phyloP scores from a whole-genome alignment of 2,888 invertebrate species.

The Strigamia maritima region DNA sequence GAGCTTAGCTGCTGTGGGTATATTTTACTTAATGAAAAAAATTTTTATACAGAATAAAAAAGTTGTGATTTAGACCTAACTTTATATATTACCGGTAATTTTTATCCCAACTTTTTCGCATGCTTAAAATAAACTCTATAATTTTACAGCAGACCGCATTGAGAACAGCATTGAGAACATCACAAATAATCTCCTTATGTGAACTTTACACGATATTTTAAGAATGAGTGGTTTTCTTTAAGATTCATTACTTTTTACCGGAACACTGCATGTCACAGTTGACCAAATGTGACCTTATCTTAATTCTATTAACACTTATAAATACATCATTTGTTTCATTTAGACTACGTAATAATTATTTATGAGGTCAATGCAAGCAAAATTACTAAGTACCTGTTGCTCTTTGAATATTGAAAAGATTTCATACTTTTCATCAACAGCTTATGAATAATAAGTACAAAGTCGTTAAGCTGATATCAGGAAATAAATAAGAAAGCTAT shows the following conservation, averaged over 20 bases:
- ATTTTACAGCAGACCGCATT: too few species aligned
- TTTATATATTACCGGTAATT: too few species aligned
- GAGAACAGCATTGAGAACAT: too few species aligned
- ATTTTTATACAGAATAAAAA: too few species aligned
- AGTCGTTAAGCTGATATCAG: neutral
- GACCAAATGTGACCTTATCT: neutral
- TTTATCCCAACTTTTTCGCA: too few species aligned
- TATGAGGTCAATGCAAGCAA: neutral
- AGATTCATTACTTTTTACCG: neutral
- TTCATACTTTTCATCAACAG: neutral
- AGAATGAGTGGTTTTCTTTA: neutral
- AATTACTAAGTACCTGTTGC: neutral
- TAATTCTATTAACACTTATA: neutral
- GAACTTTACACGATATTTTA: too few species aligned
- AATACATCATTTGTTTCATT: neutral
- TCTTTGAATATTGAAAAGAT: neutral
- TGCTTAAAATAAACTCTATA: too few species aligned
- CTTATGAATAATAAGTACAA: neutral
- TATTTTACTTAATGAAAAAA: too few species aligned
- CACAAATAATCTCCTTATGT: too few species aligned
- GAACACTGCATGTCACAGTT: neutral
- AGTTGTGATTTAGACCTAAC: too few species aligned
- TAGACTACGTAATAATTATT: neutral
- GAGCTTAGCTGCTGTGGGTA: too few species aligned
- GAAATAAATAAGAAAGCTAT: conserved; percentile 19